phyloP scores from a whole-genome alignment of 2,888 invertebrate genomes.

The Nemurella pictetii region DNA sequence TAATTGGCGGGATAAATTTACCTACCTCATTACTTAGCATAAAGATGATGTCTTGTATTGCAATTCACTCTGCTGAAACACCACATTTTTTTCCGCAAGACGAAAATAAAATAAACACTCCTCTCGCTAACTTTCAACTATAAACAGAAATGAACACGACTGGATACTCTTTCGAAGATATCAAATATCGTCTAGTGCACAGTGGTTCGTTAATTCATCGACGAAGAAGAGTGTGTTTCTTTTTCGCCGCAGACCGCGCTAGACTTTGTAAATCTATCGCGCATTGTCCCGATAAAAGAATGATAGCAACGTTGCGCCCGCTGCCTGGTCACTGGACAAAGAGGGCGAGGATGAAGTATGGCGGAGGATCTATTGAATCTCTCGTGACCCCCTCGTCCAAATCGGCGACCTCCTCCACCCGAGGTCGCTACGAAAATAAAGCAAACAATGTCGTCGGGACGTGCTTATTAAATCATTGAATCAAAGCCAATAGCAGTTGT shows the following conservation, averaged over 20 bases:
- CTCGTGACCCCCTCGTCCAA: neutral
- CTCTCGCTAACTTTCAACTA: neutral
- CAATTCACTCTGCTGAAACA: neutral
- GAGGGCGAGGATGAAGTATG: neutral
- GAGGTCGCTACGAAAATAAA: slow-evolving; percentile 17
- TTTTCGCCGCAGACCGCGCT: too few species aligned
- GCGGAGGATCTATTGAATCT: neutral
- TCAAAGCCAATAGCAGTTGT: neutral
- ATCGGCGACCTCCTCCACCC: neutral
- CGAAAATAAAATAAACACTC: neutral
- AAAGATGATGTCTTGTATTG: neutral
- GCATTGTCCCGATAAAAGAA: neutral
- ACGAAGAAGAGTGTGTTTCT: too few species aligned
- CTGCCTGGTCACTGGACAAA: neutral
- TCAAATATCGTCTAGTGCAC: neutral
- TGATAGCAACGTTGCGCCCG: neutral
- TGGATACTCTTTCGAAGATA: neutral
- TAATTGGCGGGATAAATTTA: neutral
- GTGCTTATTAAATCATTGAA: neutral
- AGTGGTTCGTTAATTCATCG: too few species aligned
- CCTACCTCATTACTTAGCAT: neutral
- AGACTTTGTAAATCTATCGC: neutral
- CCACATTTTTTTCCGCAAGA: too few species aligned
- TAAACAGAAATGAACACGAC: neutral
- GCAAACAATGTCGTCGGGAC: neutral